Evolutionary conservation across 2,888 invertebrate genomes (phyloP), one percentile per base, ranked within the genome.

Genomic region (Pandemis heparana): DNA sequence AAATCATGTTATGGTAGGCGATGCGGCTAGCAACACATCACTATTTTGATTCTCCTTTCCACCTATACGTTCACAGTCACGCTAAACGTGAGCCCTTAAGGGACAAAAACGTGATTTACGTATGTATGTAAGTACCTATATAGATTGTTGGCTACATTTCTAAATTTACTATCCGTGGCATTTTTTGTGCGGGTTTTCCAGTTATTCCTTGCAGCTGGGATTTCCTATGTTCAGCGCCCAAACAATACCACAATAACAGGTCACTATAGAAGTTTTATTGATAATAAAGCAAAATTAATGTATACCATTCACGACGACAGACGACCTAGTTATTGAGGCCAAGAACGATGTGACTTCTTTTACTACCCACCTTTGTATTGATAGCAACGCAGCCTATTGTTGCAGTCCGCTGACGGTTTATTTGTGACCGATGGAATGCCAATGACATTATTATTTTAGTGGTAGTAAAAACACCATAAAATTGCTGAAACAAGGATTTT

Each of bases 251-350:
- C 18, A 46, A 62, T 10, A 67, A 63, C 18, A 68, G 62, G 32
- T 51, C 56, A 68, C 41, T 59, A 68, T 59, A 48, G 23, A 41
- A 10, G 39, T 56, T 69, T 69, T 69, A 69, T 60, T 51, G 68
- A 32, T 51, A 60, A 61, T 73, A 60, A 73, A 69, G n/a, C 32
- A 60, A 64, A 63, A 59, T 38, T 43, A 43, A 63, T 69, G 69
- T 68, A 23, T 63, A 69, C 48, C 51, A 63, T 63, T 56, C 62
- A 46, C 65, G 41, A 56, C 64, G 73, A 64, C 67, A 53, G 41
- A 62, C 43, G 64, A 65, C 60, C 64, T 64, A 60, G 65, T 65
- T 74, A 65, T 74, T 74, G 39, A 74, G 74, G 74, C 69, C 69
- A 70, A 70, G 74, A 73, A 64, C 69, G 64, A 56, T 62, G 67